Conservation (phyloP, 2,888 invertebrate species). For the Diarsia mendica region DNA sequence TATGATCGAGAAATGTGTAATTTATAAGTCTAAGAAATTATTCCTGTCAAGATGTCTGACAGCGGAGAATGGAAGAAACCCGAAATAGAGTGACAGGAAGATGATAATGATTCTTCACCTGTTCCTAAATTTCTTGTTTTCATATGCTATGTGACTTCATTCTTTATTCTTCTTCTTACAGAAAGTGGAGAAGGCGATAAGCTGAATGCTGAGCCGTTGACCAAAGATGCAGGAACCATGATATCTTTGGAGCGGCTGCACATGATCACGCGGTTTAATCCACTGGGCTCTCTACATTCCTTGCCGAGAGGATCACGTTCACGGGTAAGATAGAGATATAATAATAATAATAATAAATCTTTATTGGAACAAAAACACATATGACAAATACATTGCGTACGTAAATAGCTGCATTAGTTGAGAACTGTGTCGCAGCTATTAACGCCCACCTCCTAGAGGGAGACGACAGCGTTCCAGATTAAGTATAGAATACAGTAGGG, state of each 20-base stretch:
- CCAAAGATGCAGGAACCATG: conserved; percentile 93
- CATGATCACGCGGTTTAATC: conserved; percentile 94
- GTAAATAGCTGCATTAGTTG: too few relatives aligned
- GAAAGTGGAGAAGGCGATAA: conserved; percentile 92
- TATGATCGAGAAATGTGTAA: not conserved
- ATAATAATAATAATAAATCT: too few relatives aligned
- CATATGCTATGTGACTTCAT: not conserved
- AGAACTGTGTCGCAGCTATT: too few relatives aligned
- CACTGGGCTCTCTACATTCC: conserved; percentile 93
- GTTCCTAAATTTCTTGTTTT: not conserved
- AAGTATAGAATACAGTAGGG: too few relatives aligned
- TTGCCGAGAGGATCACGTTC: conserved; percentile 92
- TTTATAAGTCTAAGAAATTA: not conserved
- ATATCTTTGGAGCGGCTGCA: conserved; percentile 93
- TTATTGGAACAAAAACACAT: too few relatives aligned
- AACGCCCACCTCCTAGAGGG: too few relatives aligned
- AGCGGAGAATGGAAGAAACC: too few relatives aligned
- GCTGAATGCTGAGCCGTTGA: conserved; percentile 91
- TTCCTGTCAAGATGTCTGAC: not conserved
- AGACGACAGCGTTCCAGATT: too few relatives aligned
- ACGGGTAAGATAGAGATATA: conserved; percentile 78
- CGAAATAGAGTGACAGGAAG: too few relatives aligned
- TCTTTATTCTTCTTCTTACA: conserved; percentile 45
- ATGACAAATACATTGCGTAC: too few relatives aligned
- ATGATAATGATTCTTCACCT: too few relatives aligned